Evolutionary conservation across 1,140 invertebrate species (phyloP).

Genomic region (Leptinotarsa defecta): DNA sequence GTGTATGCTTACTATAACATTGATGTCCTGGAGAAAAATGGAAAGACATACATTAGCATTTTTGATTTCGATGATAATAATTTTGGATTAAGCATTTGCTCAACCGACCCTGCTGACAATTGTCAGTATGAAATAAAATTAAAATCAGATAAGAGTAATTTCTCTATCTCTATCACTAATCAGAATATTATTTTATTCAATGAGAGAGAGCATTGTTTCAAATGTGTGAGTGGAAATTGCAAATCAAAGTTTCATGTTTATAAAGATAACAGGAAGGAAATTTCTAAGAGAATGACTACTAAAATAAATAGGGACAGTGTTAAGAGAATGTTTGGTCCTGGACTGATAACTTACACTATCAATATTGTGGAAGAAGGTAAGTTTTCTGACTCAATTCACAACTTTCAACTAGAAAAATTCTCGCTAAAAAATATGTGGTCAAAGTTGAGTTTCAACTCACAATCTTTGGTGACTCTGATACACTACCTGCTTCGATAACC

Average conservation of each 20-base stretch:
- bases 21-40: constrained; percentile 25
- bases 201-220: constrained; percentile 19
- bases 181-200: constrained; percentile 24
- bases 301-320: constrained; percentile 20
- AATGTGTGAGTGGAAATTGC: constrained; percentile 19
- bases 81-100: constrained; percentile 20
- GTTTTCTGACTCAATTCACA: background rate
- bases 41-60: constrained; percentile 23
- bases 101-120: background rate
- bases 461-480: no score
- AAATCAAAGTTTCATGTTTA: constrained; percentile 23
- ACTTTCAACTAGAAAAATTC: no score
- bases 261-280: constrained; percentile 24
- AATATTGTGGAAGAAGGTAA: constrained; percentile 20
- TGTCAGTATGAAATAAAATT: constrained; percentile 23
- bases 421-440: no score
- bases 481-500: no score
- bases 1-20: constrained; percentile 15
- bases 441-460: no score
- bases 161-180: constrained; percentile 6
- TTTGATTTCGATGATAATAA: constrained; percentile 25
- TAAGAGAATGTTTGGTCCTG: constrained; percentile 20
- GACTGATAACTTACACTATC: constrained; percentile 19
- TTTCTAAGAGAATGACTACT: constrained; percentile 21
- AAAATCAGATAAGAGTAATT: constrained; percentile 19